These are phyloP conservation scores for Pogonocherus hispidulus DNA, from an alignment of 2,888 invertebrate genomes.

Conservation along the genomic window DNA sequence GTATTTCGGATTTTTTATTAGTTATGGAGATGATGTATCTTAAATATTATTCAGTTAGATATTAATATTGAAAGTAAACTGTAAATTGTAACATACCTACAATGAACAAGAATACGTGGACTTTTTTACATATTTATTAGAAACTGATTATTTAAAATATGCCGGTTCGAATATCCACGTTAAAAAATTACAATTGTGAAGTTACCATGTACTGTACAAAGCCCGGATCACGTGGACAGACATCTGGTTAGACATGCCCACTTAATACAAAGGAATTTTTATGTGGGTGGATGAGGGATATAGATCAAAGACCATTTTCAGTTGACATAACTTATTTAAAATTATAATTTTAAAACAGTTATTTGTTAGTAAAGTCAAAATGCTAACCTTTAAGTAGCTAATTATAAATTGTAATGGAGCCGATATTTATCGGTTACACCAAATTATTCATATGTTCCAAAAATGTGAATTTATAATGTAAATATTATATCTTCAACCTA, in stretches of 20 bases:
- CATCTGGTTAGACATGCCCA: conserved; percentile 11
- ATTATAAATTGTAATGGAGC: too few species aligned
- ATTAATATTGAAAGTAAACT: too few species aligned
- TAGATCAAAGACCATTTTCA: conserved; percentile 6
- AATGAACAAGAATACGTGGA: background rate
- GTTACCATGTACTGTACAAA: background rate
- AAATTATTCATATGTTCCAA: too few species aligned
- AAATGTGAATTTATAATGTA: too few species aligned
- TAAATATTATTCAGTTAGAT: too few species aligned
- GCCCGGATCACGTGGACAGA: conserved; percentile 8
- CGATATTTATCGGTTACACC: too few species aligned
- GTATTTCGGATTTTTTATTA: too few species aligned
- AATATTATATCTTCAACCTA: too few species aligned
- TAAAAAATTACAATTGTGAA: conserved; percentile 7
- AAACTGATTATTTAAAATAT: background rate
- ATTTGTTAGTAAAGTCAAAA: background rate
- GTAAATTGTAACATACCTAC: background rate
- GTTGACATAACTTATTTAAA: background rate
- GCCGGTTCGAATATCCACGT: background rate
- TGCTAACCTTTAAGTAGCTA: too few species aligned
- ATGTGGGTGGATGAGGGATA: conserved; percentile 11
- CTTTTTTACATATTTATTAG: too few species aligned
- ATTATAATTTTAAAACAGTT: background rate
- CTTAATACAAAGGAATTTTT: conserved; percentile 21
- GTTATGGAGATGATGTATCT: too few species aligned